Evolutionary conservation across 2,888 invertebrate genomes (phyloP).

Genomic region (Chesias legatella): DNA sequence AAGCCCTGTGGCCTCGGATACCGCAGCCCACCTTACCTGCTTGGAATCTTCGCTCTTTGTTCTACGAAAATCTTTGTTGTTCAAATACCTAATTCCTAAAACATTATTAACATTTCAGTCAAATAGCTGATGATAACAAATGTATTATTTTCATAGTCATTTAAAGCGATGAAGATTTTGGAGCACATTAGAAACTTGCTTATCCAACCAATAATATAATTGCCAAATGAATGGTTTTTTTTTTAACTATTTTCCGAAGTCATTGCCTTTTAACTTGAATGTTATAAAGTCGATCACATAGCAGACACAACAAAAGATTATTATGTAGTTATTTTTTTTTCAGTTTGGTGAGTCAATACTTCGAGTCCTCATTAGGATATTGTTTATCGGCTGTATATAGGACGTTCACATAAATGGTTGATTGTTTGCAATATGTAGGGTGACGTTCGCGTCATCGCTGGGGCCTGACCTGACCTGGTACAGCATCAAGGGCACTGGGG

Average conservation of each 20-base stretch:
- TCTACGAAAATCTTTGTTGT: constrained; percentile 33
- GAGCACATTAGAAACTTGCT: too few species aligned
- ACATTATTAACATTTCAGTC: constrained; percentile 13
- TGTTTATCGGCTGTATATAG: constrained; percentile 11
- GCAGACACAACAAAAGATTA: constrained; percentile 19
- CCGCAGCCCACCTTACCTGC: constrained; percentile 54
- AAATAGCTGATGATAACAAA: neutral
- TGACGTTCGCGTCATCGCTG: constrained; percentile 23
- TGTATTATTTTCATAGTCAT: too few species aligned
- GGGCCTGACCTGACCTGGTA: constrained; percentile 37
- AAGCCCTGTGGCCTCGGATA: constrained; percentile 53
- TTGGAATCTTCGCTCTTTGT: constrained; percentile 46
- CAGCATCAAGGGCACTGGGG: constrained; percentile 45
- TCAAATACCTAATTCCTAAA: constrained; percentile 30
- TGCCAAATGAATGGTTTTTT: too few species aligned
- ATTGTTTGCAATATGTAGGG: constrained; percentile 26
- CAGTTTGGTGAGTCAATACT: constrained; percentile 8
- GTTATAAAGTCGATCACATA: constrained; percentile 9
- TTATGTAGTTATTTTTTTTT: constrained; percentile 3
- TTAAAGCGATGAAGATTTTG: too few species aligned
- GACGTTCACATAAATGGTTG: constrained; percentile 22
- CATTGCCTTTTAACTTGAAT: constrained; percentile 11
- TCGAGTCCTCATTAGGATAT: constrained; percentile 8
- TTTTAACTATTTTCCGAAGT: constrained; percentile 8
- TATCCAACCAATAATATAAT: too few species aligned